Base-by-base conservation (phyloP, 2,888 invertebrate species). In the Thereva nobilitata region DNA sequence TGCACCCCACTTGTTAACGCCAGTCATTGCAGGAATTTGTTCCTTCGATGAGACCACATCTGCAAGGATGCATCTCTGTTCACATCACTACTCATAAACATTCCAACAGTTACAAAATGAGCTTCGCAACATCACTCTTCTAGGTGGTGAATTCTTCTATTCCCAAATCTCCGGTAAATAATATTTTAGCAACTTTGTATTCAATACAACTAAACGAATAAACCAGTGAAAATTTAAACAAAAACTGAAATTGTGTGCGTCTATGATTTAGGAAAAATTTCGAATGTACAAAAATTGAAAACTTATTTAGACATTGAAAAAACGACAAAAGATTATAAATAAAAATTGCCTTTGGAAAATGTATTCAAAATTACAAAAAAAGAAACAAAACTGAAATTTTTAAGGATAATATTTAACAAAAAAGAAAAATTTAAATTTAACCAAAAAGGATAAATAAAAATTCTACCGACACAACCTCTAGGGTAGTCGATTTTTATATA, bases 391-490 rank as follows among this genome's bases (percentile, higher is more conserved):
- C n/a, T 37, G 6, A 38, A 65, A 56, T 50, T 50, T 47, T 61
- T 61, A 64, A 64, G 49, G 55, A 12, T 45, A 55, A 65, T 61
- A 56, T 64, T 59, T 64, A 64, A 64, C 55, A 63, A 57, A 41
- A 67, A 61, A 64, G 56, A n/a, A 34, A 50, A 44, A 53, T 44
- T 37, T 55, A 64, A 68, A 67, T 67, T 69, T 42, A 69, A 40
- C 55, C 64, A 67, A 50, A 44, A 50, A 67, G 44, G 44, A 37
- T 53, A 42, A 53, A 52, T 35, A 56, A 10, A 50, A 55, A 55
- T 64, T 42, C 53, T 61, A 64, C 59, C 65, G 70, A 53, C 70
- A 70, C 70, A 70, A 70, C 70, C 70, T 70, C 70, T 67, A 68
- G 66, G 66, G 70, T 70, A 68, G 70, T 70, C 64, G 67, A 64